Base-by-base conservation (phyloP, 2,888 invertebrate species). In the Disparrhopalites patrizii region DNA sequence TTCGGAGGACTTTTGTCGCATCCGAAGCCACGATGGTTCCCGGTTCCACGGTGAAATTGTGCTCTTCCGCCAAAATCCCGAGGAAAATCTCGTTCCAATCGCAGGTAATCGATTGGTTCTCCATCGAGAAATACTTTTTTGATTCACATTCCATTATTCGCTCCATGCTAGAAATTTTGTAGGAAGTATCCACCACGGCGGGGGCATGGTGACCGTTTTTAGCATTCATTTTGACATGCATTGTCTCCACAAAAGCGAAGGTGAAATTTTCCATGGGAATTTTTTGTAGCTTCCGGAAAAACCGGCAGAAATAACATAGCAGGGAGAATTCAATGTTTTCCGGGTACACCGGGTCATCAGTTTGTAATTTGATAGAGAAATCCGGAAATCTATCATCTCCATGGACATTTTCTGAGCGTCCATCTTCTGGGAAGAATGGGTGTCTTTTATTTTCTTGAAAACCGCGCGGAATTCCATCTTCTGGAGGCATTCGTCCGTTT, bases 1-100 rank as follows among this genome's bases (percentile, higher is more conserved):
- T 18, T 20, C 36, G 36, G 2, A 57, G 25, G 10, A 57, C 57
- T 7, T 57, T 57, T 38, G 31, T 36, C 5, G 38, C 57, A 36
- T 38, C 18, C 5, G 28, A 13, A 5, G 3, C 15, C 8, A 8
- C 23, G 27, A 57, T 38, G 15, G 36, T 23, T 20, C 57, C 57
- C 3, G 30, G 10, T 7, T 3, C 8, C 5, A 57, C 23, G 2
- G 38, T 28, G 36, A 57, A 57, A 25, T 57, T 57, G n/a, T 23
- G 38, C 7, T 18, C 3, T 57, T 57, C 36, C 4, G 57, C 7
- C 23, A 57, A n/a, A 18, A 57, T 33, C 15, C 57, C 57, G 3
- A 57, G 25, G 20, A 57, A 38, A 3, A 57, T 23, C 10, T 30
- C 40, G 38, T 57, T 36, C 38, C 23, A 38, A 20, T 13, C 36